These are phyloP conservation scores for Enteromius fasciolatus DNA, from an alignment of 2,797 vertebrate genomes.

Conservation along the genomic window DNA sequence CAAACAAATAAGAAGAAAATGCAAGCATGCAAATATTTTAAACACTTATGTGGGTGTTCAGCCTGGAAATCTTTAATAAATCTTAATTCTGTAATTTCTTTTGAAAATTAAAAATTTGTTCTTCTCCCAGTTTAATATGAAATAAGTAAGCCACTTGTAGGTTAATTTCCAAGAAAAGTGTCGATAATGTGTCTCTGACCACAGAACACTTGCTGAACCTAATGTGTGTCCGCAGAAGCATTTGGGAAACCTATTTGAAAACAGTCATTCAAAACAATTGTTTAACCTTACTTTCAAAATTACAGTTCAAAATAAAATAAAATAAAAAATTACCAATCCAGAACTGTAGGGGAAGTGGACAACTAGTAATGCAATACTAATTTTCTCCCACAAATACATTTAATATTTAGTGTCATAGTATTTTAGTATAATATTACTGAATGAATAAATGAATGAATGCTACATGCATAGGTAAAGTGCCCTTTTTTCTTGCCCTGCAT, in stretches of 20 bases:
- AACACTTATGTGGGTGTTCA: not conserved
- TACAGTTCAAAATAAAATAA: not conserved
- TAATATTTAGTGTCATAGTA: not conserved
- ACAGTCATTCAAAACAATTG: not conserved
- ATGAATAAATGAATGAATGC: not conserved
- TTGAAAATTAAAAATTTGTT: constrained; percentile 8
- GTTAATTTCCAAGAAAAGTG: not conserved
- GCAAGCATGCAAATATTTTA: not conserved
- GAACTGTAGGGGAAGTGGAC: not conserved
- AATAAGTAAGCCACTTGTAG: not conserved
- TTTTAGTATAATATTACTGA: not conserved
- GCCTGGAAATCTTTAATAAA: not conserved
- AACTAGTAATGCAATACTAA: not conserved
- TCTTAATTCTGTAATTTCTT: not conserved
- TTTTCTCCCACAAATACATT: not conserved
- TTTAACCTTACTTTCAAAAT: not conserved
- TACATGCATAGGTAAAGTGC: not conserved
- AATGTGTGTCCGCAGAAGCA: not conserved
- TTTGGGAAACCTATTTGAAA: not conserved
- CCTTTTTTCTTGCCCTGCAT: not conserved
- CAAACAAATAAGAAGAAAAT: not conserved
- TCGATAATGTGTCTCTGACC: not conserved
- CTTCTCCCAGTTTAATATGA: not conserved
- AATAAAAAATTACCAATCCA: not conserved
- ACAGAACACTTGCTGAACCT: not conserved